These are phyloP conservation scores for Platichthys stellatus DNA, from an alignment of 2,113 vertebrate genomes.

Conservation along the genomic window DNA sequence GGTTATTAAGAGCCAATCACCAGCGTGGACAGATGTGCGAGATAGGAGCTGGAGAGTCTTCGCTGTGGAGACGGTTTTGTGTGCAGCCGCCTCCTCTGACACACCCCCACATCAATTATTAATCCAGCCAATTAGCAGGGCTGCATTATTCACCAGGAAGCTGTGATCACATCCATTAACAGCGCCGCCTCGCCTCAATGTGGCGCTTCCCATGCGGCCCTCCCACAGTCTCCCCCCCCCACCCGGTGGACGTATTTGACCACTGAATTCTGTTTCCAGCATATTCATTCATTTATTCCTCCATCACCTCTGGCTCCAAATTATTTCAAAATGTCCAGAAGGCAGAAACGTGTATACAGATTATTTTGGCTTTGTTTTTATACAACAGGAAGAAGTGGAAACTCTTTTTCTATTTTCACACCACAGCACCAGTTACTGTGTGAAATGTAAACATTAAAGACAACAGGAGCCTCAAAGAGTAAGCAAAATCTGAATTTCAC, in stretches of 20 bases:
- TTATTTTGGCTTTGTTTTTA: too few relatives aligned
- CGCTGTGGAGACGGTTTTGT: not conserved
- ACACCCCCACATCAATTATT: conserved; percentile 83
- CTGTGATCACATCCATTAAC: conserved; percentile 79
- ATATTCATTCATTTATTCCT: not conserved
- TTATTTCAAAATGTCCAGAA: too few relatives aligned
- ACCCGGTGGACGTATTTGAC: not conserved
- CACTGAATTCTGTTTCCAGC: not conserved
- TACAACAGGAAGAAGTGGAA: too few relatives aligned
- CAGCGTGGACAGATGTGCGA: conserved; percentile 43
- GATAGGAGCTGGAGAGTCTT: conserved; percentile 37
- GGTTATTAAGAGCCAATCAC: conserved; percentile 30
- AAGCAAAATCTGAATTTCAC: too few relatives aligned
- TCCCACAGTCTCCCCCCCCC: not conserved
- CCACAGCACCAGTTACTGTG: too few relatives aligned
- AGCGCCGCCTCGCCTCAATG: conserved; percentile 39
- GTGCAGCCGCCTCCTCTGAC: conserved; percentile 34
- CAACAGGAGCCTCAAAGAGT: too few relatives aligned
- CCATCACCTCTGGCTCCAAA: too few relatives aligned
- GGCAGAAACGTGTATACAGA: too few relatives aligned
- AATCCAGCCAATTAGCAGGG: conserved; percentile 85
- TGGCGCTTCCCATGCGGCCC: conserved; percentile 6
- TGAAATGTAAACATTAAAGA: too few relatives aligned
- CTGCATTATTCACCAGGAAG: conserved; percentile 83
- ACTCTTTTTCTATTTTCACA: too few relatives aligned